Evolutionary conservation across 2,888 invertebrate genomes (phyloP).

Genomic region (Marasmarcha lunaedactyla): DNA sequence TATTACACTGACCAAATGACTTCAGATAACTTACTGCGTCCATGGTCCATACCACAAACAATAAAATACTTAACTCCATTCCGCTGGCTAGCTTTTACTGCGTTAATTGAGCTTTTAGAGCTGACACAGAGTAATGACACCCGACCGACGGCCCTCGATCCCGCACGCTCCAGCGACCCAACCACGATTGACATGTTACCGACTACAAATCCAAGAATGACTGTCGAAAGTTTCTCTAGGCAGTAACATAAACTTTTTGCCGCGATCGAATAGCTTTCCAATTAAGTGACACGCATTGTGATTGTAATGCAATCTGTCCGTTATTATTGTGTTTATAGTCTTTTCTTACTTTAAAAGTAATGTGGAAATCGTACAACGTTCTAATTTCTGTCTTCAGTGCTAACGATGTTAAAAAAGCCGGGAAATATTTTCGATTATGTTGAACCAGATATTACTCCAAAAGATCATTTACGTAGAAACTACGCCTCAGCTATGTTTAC

Average conservation of each 20-base stretch:
- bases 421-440: too few relatives aligned
- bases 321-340: too few relatives aligned
- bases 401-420: too few relatives aligned
- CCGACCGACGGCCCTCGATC: slow-evolving; percentile 28
- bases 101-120: slow-evolving; percentile 46
- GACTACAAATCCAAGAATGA: slow-evolving; percentile 19
- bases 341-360: too few relatives aligned
- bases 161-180: slow-evolving; percentile 13
- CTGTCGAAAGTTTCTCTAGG: slow-evolving; percentile 2
- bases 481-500: too few relatives aligned
- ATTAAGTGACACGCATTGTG: neutral
- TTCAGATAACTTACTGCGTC: neutral
- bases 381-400: too few relatives aligned
- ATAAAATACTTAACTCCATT: slow-evolving; percentile 15
- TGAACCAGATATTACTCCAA: too few relatives aligned
- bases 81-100: slow-evolving; percentile 21
- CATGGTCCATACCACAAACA: slow-evolving; percentile 5
- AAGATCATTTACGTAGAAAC: too few relatives aligned
- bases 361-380: too few relatives aligned
- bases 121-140: slow-evolving; percentile 41
- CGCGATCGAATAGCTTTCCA: neutral
- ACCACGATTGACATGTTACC: slow-evolving; percentile 16
- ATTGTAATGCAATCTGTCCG: slow-evolving; percentile 10
- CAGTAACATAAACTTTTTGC: neutral
- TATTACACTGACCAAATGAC: too few relatives aligned